phyloP scores from a whole-genome alignment of 2,113 vertebrate species.

The Bubo bubo region DNA sequence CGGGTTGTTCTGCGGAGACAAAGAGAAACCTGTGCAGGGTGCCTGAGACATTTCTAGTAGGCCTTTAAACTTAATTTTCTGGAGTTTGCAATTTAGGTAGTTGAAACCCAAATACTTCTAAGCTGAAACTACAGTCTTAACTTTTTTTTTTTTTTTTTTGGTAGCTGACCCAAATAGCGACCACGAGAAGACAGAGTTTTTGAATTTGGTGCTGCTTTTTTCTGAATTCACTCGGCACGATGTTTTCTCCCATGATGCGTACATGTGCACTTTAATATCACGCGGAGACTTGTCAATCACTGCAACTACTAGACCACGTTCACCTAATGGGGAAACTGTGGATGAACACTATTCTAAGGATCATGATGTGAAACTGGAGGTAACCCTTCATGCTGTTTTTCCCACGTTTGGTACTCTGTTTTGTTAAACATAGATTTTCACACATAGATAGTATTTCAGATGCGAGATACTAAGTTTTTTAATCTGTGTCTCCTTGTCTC shows the following conservation, averaged over 20 bases:
- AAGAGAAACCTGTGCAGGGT: not conserved
- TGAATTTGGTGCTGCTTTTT: slow-evolving; percentile 81
- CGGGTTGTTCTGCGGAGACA: not conserved
- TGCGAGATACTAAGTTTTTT: accelerated
- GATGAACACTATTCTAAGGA: slow-evolving; percentile 71
- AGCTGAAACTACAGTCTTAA: not conserved
- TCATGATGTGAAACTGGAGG: slow-evolving; percentile 70
- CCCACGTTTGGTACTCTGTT: not conserved
- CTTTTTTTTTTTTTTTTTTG: not conserved
- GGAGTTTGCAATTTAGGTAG: not conserved
- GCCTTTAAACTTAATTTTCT: not conserved
- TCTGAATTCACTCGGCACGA: slow-evolving; percentile 79
- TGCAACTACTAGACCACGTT: slow-evolving; percentile 44
- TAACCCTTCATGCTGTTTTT: not conserved
- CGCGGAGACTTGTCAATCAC: slow-evolving; percentile 72
- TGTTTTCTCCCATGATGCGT: slow-evolving; percentile 79
- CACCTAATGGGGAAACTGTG: slow-evolving; percentile 49
- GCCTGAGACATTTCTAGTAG: not conserved
- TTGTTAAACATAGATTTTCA: not conserved
- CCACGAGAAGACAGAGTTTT: slow-evolving; percentile 78
- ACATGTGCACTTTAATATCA: slow-evolving; percentile 83
- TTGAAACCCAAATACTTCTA: not conserved
- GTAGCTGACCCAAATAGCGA: slow-evolving; percentile 77
- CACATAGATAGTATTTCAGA: not conserved
- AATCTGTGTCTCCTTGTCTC: not conserved